Percentiles rank a stretch among this genome's conserved stretches.
These are phyloP conservation scores for Pteria penguin DNA, from an alignment of 2,888 invertebrate species.

Conservation along the genomic window DNA sequence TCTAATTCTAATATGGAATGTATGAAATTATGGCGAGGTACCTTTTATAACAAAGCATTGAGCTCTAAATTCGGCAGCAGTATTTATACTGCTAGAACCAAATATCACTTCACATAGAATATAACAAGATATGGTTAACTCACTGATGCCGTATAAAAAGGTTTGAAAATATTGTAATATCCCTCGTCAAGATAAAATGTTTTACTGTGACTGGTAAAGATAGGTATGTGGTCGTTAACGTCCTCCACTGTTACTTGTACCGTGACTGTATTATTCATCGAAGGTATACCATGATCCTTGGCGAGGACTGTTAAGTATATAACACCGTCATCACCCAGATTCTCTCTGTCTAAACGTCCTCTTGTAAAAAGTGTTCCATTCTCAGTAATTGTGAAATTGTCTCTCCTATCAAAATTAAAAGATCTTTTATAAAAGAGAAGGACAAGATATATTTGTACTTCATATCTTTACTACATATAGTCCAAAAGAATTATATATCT, in stretches of 20 bases:
- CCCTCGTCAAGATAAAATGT: constrained; percentile 2
- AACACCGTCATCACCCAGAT: not conserved
- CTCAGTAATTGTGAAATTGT: constrained; percentile 9
- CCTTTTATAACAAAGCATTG: too few relatives aligned
- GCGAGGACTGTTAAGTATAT: constrained; percentile 21
- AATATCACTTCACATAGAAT: too few relatives aligned
- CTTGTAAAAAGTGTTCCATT: not conserved
- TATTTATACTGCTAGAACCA: too few relatives aligned
- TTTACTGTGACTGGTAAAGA: not conserved
- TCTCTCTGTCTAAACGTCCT: constrained; percentile 24
- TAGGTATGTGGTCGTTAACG: constrained; percentile 28
- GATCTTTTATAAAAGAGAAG: too few relatives aligned
- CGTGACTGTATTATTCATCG: constrained; percentile 7
- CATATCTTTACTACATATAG: too few relatives aligned
- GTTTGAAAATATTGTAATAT: not conserved
- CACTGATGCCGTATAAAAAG: constrained; percentile 9
- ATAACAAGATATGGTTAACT: not conserved
- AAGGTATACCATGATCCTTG: constrained; percentile 23
- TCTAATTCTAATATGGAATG: too few relatives aligned
- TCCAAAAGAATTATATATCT: too few relatives aligned
- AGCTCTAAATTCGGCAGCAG: too few relatives aligned
- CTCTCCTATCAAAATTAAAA: too few relatives aligned
- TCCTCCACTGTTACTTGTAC: constrained; percentile 19
- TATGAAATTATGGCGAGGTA: too few relatives aligned
- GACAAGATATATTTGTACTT: too few relatives aligned